Percentiles rank a stretch among this genome's conserved stretches.
Evolutionary conservation across 2,888 invertebrate genomes (phyloP).

Genomic region (Psococerastis gibbosa): DNA sequence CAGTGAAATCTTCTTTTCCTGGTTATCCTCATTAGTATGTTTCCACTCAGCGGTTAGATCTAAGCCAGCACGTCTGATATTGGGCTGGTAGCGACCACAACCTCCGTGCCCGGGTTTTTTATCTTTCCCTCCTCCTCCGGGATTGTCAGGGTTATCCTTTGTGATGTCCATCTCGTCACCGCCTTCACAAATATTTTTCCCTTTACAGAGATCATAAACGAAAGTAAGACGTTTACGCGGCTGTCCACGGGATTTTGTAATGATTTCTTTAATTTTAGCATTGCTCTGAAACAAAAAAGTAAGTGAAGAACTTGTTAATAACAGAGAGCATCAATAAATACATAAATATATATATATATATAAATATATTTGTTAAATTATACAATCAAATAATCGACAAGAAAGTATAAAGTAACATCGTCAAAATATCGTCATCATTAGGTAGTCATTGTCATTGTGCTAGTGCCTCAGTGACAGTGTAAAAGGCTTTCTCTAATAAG

Average conservation of each 20-base stretch:
- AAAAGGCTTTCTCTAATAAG: too few species aligned
- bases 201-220: conserved; percentile 95
- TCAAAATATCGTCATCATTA: too few species aligned
- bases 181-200: conserved; percentile 95
- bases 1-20: conserved; percentile 84
- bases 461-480: too few species aligned
- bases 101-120: conserved; percentile 72
- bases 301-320: not conserved
- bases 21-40: conserved; percentile 93
- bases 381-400: too few species aligned
- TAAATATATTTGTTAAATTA: conserved; percentile 19
- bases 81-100: conserved; percentile 95
- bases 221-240: conserved; percentile 85
- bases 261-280: conserved; percentile 84
- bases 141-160: conserved; percentile 34
- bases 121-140: conserved; percentile 19
- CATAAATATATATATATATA: conserved; percentile 3
- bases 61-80: conserved; percentile 69
- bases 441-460: too few species aligned
- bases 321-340: conserved; percentile 4
- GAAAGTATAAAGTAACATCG: too few species aligned
- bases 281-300: conserved; percentile 38
- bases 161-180: conserved; percentile 93
- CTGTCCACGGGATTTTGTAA: conserved; percentile 91
- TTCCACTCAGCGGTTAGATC: conserved; percentile 98